phyloP scores from a whole-genome alignment of 92 coral and sea anemone genomes.

The Porites divaricata region DNA sequence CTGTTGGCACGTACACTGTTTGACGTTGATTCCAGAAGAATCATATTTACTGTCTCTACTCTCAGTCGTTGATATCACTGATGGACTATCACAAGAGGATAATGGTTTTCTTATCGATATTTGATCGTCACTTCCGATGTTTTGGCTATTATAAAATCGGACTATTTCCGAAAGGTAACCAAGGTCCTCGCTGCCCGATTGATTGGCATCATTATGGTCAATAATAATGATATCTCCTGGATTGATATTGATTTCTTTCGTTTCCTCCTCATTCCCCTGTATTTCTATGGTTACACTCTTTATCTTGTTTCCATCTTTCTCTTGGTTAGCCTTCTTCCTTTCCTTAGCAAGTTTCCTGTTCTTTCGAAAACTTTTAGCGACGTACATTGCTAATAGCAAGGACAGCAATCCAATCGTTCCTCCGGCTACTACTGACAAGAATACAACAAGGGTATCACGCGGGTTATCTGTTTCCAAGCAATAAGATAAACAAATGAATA shows the following conservation, averaged over 20 bases:
- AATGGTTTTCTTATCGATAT: constrained; percentile 73
- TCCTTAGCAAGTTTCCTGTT: constrained; percentile 56
- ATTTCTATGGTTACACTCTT: constrained; percentile 85
- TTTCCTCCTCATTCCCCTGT: constrained; percentile 75
- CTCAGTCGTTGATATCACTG: constrained; percentile 80
- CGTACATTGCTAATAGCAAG: constrained; percentile 46
- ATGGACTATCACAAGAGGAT: constrained; percentile 72
- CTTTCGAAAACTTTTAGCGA: constrained; percentile 49
- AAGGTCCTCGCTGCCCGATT: constrained; percentile 83
- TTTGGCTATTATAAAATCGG: constrained; percentile 82
- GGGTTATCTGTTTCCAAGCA: constrained; percentile 45
- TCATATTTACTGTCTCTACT: constrained; percentile 53
- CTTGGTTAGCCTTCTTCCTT: constrained; percentile 14
- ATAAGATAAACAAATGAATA: neutral
- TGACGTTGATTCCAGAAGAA: constrained; percentile 29
- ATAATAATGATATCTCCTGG: constrained; percentile 90
- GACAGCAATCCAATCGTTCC: constrained; percentile 68
- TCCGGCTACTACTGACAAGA: constrained; percentile 79
- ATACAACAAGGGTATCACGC: constrained; percentile 68
- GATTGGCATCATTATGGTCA: constrained; percentile 79
- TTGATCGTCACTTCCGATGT: constrained; percentile 75
- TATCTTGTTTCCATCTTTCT: constrained; percentile 47
- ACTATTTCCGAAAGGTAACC: constrained; percentile 90
- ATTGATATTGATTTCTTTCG: constrained; percentile 78
- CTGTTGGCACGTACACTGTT: constrained; percentile 37